Evolutionary conservation across 2,888 invertebrate genomes (phyloP), one percentile per base, ranked within the genome.

Genomic region (Dasysyrphus tricinctus): DNA sequence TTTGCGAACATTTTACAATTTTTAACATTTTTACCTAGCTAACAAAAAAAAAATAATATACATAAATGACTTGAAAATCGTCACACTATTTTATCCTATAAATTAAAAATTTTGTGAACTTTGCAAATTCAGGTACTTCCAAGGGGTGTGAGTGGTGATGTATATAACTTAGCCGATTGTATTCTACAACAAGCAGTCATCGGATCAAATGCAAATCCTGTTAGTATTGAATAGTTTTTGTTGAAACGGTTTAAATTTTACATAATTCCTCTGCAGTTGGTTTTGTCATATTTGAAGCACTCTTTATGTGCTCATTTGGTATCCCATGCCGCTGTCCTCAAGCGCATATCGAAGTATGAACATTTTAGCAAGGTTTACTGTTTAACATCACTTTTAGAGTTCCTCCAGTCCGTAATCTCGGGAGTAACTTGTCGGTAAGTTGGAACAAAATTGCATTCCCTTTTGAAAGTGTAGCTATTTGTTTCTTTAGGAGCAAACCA

Each of bases 141-240:
- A 0, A 93, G 97, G 91, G 97, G 97, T n/a, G 97, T 97, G 1
- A 97, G 97, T 90, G 97, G 97, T n/a, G 97, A 97, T 93, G 95
- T 97, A n/a, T 97, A 97, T 91, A 97, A 97, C 93, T 93, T 98
- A 89, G 97, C 98, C 56, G 98, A 98, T 91, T 97, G 98, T 91
- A 96, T 99, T 89, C 94, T 98, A 29, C 97, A 98, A 90, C 98
- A 98, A 93, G 98, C 98, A 0, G 94, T 98, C 89, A 97, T 98
- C 49, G 98, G 98, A 37, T 97, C 97, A 37, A 97, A 97, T 34
- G 98, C 98, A 0, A 98, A 98, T 93, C 91, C 91, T 76, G 92
- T 92, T 83, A 88, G 89, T 85, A 47, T 47, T 47, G 11, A 29
- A n/a, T 16, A n/a, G 7, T 37, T 67, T 47, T 14, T n/a, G 11